Evolutionary conservation across 2,113 vertebrate species (phyloP), one percentile per base, ranked within the genome.

Genomic region (Periophthalmodon schlosseri): DNA sequence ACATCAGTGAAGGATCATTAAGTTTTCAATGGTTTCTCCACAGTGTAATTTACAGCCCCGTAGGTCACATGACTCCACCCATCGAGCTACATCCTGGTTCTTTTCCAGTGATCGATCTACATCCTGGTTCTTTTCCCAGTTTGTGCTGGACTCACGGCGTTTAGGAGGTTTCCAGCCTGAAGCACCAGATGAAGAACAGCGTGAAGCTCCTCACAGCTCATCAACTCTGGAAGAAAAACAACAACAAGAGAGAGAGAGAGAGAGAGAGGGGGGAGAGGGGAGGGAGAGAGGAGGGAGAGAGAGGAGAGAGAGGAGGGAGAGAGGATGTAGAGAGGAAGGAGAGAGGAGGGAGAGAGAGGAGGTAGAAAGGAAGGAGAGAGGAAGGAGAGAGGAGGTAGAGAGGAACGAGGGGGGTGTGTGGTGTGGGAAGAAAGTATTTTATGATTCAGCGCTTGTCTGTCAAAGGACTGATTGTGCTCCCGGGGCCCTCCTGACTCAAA

Each of bases 81-180:
- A 21, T 21, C n/a, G n/a, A n/a, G n/a, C n/a, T n/a, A n/a, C n/a
- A n/a, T n/a, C n/a, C n/a, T n/a, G n/a, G n/a, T n/a, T n/a, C n/a
- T n/a, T n/a, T n/a, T n/a, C n/a, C 28, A 28, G n/a, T n/a, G 54
- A 23, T 57, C 13, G 23, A 60, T 83, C 57, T 3, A 69, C 49
- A 69, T 65, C 10, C 5, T 18, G 33, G 28, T 20, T 1, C 65
- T 65, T 21, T 10, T 56, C 34, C 24, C n/a, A 9, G 23, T 39
- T 74, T 70, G 12, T 46, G 8, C 28, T 13, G 18, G 10, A 92
- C 96, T 97, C 93, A 98, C 97, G 11, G 96, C 95, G 46, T 98
- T 98, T 92, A 99, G 97, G 84, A 99, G 94, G 90, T 99, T 99
- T 75, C 97, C 97, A 15, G 97, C 96, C 89, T 98, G 97, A 58